Conservation (phyloP, 1,140 invertebrate species). For the Sarcophaga peregrina region DNA sequence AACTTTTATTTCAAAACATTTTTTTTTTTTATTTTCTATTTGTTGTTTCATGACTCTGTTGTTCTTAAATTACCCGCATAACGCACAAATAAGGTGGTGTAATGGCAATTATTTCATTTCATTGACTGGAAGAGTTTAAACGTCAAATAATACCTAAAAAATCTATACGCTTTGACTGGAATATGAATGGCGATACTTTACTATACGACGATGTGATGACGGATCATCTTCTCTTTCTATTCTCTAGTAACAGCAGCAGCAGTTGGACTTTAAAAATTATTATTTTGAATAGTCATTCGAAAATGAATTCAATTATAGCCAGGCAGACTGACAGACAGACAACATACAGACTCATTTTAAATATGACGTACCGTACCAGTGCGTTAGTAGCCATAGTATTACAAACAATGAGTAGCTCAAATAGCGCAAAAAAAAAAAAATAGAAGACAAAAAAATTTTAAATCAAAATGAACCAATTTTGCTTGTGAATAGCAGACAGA, state of each 20-base stretch:
- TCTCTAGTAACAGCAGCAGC: background rate
- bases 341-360: background rate
- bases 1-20: too few relatives aligned
- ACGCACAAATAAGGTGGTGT: background rate
- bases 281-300: conserved; percentile 16
- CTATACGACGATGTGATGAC: background rate
- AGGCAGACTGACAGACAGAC: background rate
- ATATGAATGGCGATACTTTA: too few relatives aligned
- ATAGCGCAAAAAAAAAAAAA: background rate
- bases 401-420: conserved; percentile 13
- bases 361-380: background rate
- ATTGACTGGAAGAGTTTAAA: background rate
- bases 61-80: too few relatives aligned
- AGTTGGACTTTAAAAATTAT: background rate
- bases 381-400: background rate
- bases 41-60: too few relatives aligned
- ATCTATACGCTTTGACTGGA: background rate
- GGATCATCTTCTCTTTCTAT: conserved; percentile 7
- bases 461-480: background rate
- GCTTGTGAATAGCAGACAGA: background rate
- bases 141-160: background rate
- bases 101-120: background rate
- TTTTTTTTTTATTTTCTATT: too few relatives aligned
- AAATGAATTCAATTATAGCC: background rate
- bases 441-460: background rate